Base-by-base conservation (phyloP, 2,888 invertebrate species). In the Limnephilus lunatus region DNA sequence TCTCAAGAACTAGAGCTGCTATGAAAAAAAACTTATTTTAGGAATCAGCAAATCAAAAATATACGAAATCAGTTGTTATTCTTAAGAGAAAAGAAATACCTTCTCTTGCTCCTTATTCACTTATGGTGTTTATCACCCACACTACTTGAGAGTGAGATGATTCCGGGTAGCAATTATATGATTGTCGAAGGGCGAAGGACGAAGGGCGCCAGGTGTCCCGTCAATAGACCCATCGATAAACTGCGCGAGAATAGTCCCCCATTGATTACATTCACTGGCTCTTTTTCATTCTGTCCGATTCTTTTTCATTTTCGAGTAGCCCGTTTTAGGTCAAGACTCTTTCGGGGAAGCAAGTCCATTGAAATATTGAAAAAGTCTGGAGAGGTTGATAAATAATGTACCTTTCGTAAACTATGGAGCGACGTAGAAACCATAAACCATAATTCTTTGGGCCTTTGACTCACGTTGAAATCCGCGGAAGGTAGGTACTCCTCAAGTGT, bases 281-380 rank as follows among this genome's bases (percentile, higher is more conserved):
- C 30, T 88, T 88, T 88, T 88, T 44, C 30, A 15, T 30, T 32
- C 30, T 31, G 25, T 68, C 9, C 68, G 68, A 68, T 68, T 68
- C 68, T 68, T 68, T 68, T 68, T n/a, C 68, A 68, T 68, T 68
- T 25, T 68, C 25, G 25, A 68, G 68, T 68, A 9, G 68, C 9
- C 68, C 68, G 68, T 82, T 82, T 82, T 31, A 53, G 88, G 88
- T 88, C 88, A 88, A 88, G 88, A 88, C 82, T 88, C 88, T 53
- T 39, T 25, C 85, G 14, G n/a, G 88, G 88, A 88, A 68, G 68
- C 53, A 14, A 53, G 88, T 48, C 68, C 25, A 53, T 88, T 88
- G 88, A 88, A 88, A 88, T 88, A 88, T 88, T 53, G 88, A 88
- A 53, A 88, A 88, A 44, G 88, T 53, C 31, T 31, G 30, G 88